Percentiles rank a stretch among this genome's conserved stretches.
Evolutionary conservation across 2,113 vertebrate genomes (phyloP).

Genomic region (Hyaena hyaena): DNA sequence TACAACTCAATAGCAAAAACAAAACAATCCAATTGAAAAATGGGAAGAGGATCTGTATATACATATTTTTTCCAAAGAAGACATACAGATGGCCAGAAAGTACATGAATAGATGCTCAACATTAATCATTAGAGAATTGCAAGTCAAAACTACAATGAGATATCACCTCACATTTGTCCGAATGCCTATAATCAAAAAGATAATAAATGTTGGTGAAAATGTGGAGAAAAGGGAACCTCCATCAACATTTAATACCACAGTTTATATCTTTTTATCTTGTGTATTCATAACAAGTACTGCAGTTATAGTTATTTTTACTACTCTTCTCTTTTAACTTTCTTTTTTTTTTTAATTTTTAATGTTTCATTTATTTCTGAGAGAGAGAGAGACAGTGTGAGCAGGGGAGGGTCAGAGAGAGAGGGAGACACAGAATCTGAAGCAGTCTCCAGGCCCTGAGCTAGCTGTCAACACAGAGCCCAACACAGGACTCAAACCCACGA

Average conservation of each 20-base stretch:
- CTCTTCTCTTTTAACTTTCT: not conserved
- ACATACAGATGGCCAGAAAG: not conserved
- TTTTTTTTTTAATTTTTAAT: too few relatives aligned
- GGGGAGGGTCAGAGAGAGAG: too few relatives aligned
- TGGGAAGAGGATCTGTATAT: not conserved
- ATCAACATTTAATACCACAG: not conserved
- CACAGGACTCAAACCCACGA: too few relatives aligned
- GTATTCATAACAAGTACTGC: not conserved
- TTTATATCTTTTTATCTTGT: not conserved
- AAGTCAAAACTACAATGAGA: not conserved
- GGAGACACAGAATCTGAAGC: too few relatives aligned
- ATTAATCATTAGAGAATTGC: not conserved
- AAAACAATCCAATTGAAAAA: not conserved
- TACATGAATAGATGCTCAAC: not conserved
- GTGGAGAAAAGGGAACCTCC: not conserved
- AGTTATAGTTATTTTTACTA: not conserved
- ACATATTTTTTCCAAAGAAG: not conserved
- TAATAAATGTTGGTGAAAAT: not conserved
- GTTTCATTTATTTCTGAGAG: too few relatives aligned
- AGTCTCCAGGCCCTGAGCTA: too few relatives aligned
- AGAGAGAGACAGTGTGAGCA: too few relatives aligned
- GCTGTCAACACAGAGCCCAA: too few relatives aligned
- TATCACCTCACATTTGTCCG: not conserved
- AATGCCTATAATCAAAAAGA: not conserved
- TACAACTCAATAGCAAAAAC: not conserved